Evolutionary conservation across 2,113 vertebrate species (phyloP).

Genomic region (Toxostoma redivivum): DNA sequence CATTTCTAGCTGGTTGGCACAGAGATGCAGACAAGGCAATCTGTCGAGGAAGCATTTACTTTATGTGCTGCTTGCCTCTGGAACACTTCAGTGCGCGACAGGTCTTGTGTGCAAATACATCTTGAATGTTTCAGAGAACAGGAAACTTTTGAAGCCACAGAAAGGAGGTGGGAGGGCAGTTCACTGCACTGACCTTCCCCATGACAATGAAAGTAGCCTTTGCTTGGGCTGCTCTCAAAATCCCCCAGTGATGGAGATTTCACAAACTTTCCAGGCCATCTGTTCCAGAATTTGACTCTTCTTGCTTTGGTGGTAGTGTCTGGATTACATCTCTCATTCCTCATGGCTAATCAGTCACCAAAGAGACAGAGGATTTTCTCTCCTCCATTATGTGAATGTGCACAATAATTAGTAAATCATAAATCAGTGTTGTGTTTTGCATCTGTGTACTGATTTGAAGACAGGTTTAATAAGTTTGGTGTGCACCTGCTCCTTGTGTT

Average conservation of each 20-base stretch:
- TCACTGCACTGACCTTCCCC: not conserved
- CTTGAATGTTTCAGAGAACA: not conserved
- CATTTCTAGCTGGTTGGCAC: not conserved
- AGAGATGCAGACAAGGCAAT: not conserved
- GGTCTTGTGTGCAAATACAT: not conserved
- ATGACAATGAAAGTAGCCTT: not conserved
- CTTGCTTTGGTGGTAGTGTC: not conserved
- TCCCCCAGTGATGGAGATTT: not conserved
- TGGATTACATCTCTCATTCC: not conserved
- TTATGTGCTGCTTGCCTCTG: not conserved
- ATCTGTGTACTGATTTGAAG: not conserved
- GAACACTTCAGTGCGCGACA: not conserved
- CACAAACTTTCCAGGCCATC: constrained; percentile 16
- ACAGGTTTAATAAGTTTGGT: not conserved
- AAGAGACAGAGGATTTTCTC: not conserved
- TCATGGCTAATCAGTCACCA: not conserved
- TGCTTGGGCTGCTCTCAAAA: not conserved
- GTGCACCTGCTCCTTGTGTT: not conserved
- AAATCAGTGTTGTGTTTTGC: not conserved
- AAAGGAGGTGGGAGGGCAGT: not conserved
- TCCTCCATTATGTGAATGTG: not conserved
- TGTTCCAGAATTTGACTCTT: not conserved
- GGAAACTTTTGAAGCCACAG: not conserved
- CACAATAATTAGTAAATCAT: not conserved
- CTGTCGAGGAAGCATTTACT: not conserved